Percentiles rank a stretch among this genome's conserved stretches.
phyloP scores from a whole-genome alignment of 2,888 invertebrate genomes.

The Biston stratarius region DNA sequence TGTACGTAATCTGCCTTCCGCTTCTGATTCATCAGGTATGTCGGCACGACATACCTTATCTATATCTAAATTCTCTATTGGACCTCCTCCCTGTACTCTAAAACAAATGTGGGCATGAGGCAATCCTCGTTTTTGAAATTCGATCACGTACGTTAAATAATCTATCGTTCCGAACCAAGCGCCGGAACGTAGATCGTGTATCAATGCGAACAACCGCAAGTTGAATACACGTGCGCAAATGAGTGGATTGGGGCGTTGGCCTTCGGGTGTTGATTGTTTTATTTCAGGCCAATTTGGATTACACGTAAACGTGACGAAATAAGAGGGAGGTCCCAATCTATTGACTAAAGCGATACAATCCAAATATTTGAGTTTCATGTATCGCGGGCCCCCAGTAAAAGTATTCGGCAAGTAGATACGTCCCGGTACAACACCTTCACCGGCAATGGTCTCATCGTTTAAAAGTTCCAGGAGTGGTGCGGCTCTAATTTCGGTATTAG shows the following conservation, averaged over 20 bases:
- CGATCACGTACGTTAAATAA: constrained; percentile 17
- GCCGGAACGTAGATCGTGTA: constrained; percentile 12
- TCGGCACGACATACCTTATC: constrained; percentile 5
- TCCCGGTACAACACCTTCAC: background rate
- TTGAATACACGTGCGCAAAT: too few relatives aligned
- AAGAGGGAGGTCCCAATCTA: too few relatives aligned
- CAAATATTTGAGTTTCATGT: background rate
- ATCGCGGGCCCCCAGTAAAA: constrained; percentile 20
- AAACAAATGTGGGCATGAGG: constrained; percentile 24
- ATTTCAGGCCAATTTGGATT: constrained; percentile 16
- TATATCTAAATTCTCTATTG: constrained; percentile 7
- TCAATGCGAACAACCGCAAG: background rate
- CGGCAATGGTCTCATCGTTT: background rate
- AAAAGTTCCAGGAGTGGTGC: background rate
- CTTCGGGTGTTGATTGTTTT: too few relatives aligned
- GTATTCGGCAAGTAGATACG: constrained; percentile 9
- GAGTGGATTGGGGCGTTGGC: too few relatives aligned
- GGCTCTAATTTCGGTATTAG: background rate
- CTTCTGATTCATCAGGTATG: constrained; percentile 1
- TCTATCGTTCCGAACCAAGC: constrained; percentile 9
- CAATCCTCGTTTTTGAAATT: constrained; percentile 20
- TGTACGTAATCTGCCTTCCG: background rate
- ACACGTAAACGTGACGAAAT: too few relatives aligned
- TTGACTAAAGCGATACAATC: too few relatives aligned
- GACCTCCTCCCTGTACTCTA: constrained; percentile 11